These are phyloP conservation scores for Eubasilissa splendida DNA, from an alignment of 2,888 invertebrate species.

Conservation along the genomic window DNA sequence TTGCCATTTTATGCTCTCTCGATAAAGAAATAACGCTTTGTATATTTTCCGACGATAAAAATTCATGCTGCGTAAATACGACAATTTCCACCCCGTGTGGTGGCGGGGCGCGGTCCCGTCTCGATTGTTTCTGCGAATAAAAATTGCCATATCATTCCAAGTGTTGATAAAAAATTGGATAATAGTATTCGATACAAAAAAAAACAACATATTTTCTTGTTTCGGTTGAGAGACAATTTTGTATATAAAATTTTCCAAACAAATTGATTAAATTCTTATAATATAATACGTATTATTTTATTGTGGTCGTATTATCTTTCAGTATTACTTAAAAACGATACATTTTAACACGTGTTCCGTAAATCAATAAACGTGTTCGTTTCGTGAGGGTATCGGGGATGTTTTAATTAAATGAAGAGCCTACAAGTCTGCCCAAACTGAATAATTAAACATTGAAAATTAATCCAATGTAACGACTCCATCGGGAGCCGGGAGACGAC, in stretches of 20 bases:
- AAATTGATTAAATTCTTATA: too few species aligned
- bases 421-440: background rate
- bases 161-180: background rate
- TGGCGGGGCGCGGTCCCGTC: conserved; percentile 6
- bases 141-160: conserved; percentile 21
- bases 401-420: background rate
- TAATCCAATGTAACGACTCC: conserved; percentile 29
- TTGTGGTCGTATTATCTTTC: too few species aligned
- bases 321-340: too few species aligned
- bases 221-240: too few species aligned
- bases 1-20: conserved; percentile 41
- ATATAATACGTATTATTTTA: too few species aligned
- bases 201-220: too few species aligned
- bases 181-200: too few species aligned
- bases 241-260: too few species aligned
- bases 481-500: conserved; percentile 1
- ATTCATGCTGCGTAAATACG: conserved; percentile 44
- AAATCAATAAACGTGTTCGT: background rate
- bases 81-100: background rate
- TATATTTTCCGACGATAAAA: conserved; percentile 45
- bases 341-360: background rate
- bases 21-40: conserved; percentile 46
- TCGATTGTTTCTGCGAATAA: conserved; percentile 18
- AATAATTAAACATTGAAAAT: conserved; percentile 31
- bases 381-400: background rate